A percentile compares a stretch with the other conserved stretches of the same genome.
Conservation (phyloP, 2,797 vertebrate genomes). For the Takifugu ocellatus region DNA sequence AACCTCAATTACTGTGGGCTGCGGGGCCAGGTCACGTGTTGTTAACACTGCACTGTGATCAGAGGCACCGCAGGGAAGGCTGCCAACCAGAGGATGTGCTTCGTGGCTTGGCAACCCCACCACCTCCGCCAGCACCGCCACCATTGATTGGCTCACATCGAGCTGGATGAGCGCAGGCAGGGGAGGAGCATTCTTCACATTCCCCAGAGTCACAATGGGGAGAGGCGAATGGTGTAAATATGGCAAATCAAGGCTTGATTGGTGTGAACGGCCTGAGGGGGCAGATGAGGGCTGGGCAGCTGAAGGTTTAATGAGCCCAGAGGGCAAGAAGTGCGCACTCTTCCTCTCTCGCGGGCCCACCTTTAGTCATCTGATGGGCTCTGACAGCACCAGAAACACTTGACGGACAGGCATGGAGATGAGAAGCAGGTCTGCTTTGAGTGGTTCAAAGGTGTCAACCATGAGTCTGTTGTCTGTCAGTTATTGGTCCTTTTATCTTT, state of each 20-base stretch:
- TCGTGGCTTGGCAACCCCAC: conserved; percentile 67
- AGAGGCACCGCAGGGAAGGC: conserved; percentile 59
- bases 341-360: conserved; percentile 50
- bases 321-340: conserved; percentile 43
- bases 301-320: conserved; percentile 71
- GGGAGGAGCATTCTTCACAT: conserved; percentile 56
- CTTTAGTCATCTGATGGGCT: conserved; percentile 55
- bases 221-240: conserved; percentile 59
- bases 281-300: conserved; percentile 45
- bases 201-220: conserved; percentile 52
- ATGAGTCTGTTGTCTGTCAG: conserved; percentile 17
- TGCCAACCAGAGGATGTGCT: conserved; percentile 67
- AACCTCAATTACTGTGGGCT: conserved; percentile 74
- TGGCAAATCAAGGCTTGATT: conserved; percentile 70
- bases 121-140: conserved; percentile 29
- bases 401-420: conserved; percentile 49
- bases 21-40: conserved; percentile 65
- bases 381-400: conserved; percentile 46
- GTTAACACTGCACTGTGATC: conserved; percentile 62
- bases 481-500: conserved; percentile 15
- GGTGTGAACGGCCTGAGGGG: conserved; percentile 55
- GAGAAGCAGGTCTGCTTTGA: conserved; percentile 31
- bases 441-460: conserved; percentile 41
- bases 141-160: conserved; percentile 63
- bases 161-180: conserved; percentile 15